Base-by-base conservation (phyloP, 2,797 vertebrate genomes). In the Chelidonichthys spinosus region DNA sequence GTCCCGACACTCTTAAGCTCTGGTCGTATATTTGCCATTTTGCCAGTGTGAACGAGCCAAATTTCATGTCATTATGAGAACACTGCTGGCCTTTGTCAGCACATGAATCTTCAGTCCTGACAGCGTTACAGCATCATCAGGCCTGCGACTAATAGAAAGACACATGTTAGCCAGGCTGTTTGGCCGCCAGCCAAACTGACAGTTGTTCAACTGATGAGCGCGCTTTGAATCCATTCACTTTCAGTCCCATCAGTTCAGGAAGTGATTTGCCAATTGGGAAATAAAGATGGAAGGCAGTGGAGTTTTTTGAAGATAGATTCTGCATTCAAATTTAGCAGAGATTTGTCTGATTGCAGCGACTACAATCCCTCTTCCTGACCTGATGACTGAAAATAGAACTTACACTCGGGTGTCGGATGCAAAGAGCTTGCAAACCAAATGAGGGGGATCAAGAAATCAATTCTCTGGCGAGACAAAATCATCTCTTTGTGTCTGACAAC, bases 101-200 rank as follows among this genome's bases (percentile, higher is more conserved):
- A 78, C 79, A 79, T 78, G 82, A 89, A 82, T 89, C 66, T 68
- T 83, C 72, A 84, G 75, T 72, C 74, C 54, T 65, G 79, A 84
- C 86, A 72, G 78, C 71, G 7, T 83, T 74, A 84, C 71, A 62
- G 62, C 83, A 47, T 83, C 72, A 76, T 86, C 78, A 81, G 69
- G 53, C 71, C 83, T 71, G 72, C 17, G 15, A 42, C 85, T 76
- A 82, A 84, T 55, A 59, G 49, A 72, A 74, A 87, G 75, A 84
- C 74, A 78, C 74, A 61, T 68, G 82, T 87, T 69, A 60, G 68
- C 84, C 85, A 65, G 74, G 69, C 82, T 71, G 73, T 71, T 74
- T 83, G 83, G 83, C 69, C 7, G 32, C 18, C 13, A 55, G 81
- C 69, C 82, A 85, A 77, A 63, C 74, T 63, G 69, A 84, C 64